Conservation (phyloP, 2,113 vertebrate genomes). For the Lamprotornis superbus region DNA sequence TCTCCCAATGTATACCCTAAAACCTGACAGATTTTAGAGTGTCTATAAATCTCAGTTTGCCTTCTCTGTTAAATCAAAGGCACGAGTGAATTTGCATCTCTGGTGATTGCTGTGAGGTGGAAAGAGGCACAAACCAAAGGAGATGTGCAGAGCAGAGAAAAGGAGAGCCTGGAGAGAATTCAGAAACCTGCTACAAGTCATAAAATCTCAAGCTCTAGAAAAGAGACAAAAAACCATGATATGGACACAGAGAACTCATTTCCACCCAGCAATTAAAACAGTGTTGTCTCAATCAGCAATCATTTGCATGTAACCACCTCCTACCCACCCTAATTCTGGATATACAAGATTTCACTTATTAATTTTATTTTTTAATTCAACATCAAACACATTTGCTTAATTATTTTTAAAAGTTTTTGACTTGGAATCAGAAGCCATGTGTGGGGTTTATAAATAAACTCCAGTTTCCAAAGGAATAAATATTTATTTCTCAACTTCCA, state of each 20-base stretch:
- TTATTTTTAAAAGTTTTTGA: not conserved
- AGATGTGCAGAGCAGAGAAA: not conserved
- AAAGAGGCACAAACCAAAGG: not conserved
- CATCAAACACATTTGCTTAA: not conserved
- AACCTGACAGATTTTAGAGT: not conserved
- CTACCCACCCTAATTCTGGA: not conserved
- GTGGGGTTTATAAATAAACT: conserved; percentile 28
- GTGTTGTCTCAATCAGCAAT: not conserved
- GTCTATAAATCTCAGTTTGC: not conserved
- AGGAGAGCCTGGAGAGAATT: not conserved
- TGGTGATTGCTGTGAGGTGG: not conserved
- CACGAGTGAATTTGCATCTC: not conserved
- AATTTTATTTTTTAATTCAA: not conserved
- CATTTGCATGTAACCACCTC: not conserved
- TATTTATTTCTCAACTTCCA: conserved; percentile 14
- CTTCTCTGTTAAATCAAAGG: not conserved
- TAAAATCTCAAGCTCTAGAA: not conserved
- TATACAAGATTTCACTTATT: not conserved
- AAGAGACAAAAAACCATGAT: not conserved
- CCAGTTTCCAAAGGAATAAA: not conserved
- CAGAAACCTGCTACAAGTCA: not conserved
- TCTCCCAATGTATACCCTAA: not conserved
- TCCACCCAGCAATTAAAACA: not conserved
- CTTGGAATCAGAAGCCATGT: not conserved
- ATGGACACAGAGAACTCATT: not conserved